Conservation (phyloP, 2,888 invertebrate genomes). For the Athalia rosae region DNA sequence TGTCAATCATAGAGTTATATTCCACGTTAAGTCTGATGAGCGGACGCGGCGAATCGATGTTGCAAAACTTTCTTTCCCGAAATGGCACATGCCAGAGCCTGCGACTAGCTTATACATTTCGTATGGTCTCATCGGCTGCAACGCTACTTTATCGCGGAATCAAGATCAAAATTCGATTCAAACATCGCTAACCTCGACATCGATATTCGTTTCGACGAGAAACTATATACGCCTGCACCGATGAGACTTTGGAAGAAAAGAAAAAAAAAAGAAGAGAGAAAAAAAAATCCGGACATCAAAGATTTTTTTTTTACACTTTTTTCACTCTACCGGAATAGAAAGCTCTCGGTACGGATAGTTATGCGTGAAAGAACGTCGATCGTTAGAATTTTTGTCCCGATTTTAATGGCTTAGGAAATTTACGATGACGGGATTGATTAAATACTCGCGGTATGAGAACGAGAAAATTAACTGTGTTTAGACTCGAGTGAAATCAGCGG, state of each 20-base stretch:
- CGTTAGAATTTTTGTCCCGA: neutral
- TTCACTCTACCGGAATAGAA: neutral
- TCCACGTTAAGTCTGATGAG: too few species aligned
- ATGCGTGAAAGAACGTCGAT: neutral
- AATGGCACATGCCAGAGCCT: slow-evolving; percentile 19
- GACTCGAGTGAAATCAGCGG: neutral
- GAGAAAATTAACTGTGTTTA: neutral
- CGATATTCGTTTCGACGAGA: neutral
- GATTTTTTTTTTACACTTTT: too few species aligned
- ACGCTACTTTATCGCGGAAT: slow-evolving; percentile 6
- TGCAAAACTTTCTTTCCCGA: neutral
- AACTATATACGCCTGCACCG: too few species aligned
- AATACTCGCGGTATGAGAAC: neutral
- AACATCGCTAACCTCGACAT: neutral
- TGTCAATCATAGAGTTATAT: too few species aligned
- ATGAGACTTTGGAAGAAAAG: too few species aligned
- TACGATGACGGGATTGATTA: slow-evolving; percentile 4
- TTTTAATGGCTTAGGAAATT: neutral
- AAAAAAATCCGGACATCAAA: too few species aligned
- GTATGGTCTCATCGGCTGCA: slow-evolving; percentile 9
- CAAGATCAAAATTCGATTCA: slow-evolving; percentile 15
- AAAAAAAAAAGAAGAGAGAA: too few species aligned
- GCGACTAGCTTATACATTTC: neutral
- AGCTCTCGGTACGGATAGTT: neutral
- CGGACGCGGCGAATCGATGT: neutral